Evolutionary conservation across 2,888 invertebrate genomes (phyloP), one percentile per base, ranked within the genome.

Genomic region (Carpatolechia fugitivella): DNA sequence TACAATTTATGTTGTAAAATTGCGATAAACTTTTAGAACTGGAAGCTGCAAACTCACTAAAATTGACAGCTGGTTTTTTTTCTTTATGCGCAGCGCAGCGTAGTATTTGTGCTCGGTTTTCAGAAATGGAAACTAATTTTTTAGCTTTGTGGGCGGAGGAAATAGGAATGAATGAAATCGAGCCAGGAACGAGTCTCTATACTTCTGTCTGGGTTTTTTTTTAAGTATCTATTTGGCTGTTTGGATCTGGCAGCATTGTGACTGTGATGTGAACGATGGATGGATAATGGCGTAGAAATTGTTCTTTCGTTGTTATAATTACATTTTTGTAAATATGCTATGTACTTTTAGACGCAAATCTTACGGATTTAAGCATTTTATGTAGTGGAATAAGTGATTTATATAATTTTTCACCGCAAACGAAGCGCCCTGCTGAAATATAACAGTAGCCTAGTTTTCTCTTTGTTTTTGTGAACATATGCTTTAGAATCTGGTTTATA

Each of bases 281-380:
- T 64, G 64, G 66, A 55, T 68, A 79, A 44, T 87, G 87, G 88
- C 85, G 85, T 88, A 83, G 80, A 72, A 69, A 24, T 24, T 58
- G 59, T 63, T 66, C 75, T 73, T 77, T 69, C 75, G 70, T 71
- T 74, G 62, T 79, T 83, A 77, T 78, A 85, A 85, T 85, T 85
- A 84, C 84, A 79, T 80, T 84, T 24, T 82, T 82, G 77, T 77
- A 80, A 79, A 78, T 80, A 82, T 80, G 80, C 80, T 69, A 77
- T 79, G 80, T 82, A 74, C 68, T 77, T 66, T 73, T 71, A 76
- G 85, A 89, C 88, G 83, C 85, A 76, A 85, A 87, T 86, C 87
- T 68, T 56, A 69, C 63, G 68, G 84, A 79, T 86, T 87, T 76
- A 75, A 83, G 85, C 69, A 74, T 71, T 74, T 72, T 67, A 71